These are phyloP conservation scores for Drosophila sucinea DNA, from an alignment of 1,140 invertebrate species.

Conservation along the genomic window DNA sequence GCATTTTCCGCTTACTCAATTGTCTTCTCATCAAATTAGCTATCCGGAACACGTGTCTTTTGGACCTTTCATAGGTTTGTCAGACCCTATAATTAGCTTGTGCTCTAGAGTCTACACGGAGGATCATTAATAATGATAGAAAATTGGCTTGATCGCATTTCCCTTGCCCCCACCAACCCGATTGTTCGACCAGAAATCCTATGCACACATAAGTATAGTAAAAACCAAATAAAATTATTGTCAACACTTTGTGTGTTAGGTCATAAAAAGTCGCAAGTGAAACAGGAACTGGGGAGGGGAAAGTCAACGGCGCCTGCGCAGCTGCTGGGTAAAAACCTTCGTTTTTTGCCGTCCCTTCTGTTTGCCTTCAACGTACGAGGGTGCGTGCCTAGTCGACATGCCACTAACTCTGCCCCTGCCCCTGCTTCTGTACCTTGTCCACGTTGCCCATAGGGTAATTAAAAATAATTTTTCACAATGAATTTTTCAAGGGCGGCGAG, in stretches of 20 bases:
- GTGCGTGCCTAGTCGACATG: conserved; percentile 60
- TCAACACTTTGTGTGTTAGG: conserved; percentile 60
- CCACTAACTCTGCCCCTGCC: neutral
- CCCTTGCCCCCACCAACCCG: conserved; percentile 12
- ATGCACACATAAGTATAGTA: conserved; percentile 43
- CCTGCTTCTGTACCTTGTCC: conserved; percentile 2
- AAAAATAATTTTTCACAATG: conserved; percentile 71
- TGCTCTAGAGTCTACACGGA: conserved; percentile 26
- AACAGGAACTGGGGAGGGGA: neutral
- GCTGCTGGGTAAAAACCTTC: conserved; percentile 57
- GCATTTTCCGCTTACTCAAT: neutral
- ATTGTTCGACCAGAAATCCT: conserved; percentile 71
- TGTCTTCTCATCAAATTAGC: conserved; percentile 6
- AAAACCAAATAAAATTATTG: conserved; percentile 77
- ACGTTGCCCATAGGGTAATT: conserved; percentile 62
- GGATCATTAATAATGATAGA: conserved; percentile 46
- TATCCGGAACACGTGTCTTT: conserved; percentile 13
- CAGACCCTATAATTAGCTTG: conserved; percentile 26
- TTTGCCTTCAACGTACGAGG: conserved; percentile 52
- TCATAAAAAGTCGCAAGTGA: conserved; percentile 38
- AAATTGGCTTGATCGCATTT: conserved; percentile 6
- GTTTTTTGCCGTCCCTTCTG: conserved; percentile 20
- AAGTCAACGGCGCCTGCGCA: conserved; percentile 68
- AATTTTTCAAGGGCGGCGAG: conserved; percentile 73
- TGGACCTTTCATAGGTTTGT: conserved; percentile 28